Conservation (phyloP, 1,140 invertebrate species). For the Pachypsylla venusta region DNA sequence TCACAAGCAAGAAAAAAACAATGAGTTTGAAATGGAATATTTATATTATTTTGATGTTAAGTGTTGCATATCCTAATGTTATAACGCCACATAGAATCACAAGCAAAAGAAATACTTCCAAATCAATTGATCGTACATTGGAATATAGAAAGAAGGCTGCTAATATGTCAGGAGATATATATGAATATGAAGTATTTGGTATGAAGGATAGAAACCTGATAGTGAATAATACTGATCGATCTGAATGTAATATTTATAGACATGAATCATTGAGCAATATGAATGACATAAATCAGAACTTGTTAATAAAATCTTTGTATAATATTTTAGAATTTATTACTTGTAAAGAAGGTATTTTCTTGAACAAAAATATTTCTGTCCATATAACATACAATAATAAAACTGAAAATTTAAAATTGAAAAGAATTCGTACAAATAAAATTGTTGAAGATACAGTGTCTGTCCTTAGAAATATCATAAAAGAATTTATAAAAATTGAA, state of each 20-base stretch:
- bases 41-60: neutral
- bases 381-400: too few species aligned
- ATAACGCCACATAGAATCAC: neutral
- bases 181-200: too few species aligned
- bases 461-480: neutral
- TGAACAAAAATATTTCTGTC: neutral
- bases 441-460: too few species aligned
- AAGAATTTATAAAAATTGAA: neutral
- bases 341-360: neutral
- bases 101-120: neutral
- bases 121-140: too few species aligned
- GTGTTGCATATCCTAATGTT: neutral
- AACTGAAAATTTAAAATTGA: too few species aligned
- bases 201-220: too few species aligned
- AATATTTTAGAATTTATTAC: conserved; percentile 5
- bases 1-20: neutral
- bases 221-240: too few species aligned
- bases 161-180: too few species aligned
- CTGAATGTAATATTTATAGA: neutral
- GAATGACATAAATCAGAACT: neutral
- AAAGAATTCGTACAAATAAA: too few species aligned
- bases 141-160: too few species aligned
- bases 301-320: conserved; percentile 1
- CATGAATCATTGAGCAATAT: conserved; percentile 2
- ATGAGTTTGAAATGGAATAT: conserved; percentile 5